phyloP scores from a whole-genome alignment of 2,888 invertebrate species.

The Adineta ricciae region DNA sequence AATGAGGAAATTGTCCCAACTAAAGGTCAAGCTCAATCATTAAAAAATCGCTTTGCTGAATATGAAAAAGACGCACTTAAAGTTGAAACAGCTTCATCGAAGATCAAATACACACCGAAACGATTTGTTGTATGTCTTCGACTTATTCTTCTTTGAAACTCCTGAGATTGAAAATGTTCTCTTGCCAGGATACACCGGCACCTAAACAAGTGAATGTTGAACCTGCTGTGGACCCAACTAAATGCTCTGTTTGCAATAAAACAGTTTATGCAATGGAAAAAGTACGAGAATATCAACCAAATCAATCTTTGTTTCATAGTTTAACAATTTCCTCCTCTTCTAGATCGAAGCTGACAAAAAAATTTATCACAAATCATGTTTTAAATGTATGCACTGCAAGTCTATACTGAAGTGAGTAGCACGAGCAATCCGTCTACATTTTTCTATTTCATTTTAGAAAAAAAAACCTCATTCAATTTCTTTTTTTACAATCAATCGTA shows the following conservation, averaged over 20 bases:
- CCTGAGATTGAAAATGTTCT: not conserved
- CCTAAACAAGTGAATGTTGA: not conserved
- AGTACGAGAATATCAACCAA: conserved; percentile 34
- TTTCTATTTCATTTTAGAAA: not conserved
- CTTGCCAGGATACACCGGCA: conserved; percentile 4
- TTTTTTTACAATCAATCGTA: not conserved
- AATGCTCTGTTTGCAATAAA: conserved; percentile 72
- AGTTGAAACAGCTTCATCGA: conserved; percentile 32
- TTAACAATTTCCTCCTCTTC: not conserved
- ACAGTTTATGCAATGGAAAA: conserved; percentile 93
- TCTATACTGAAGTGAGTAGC: conserved; percentile 72
- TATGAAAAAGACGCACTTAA: conserved; percentile 32
- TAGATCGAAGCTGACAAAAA: conserved; percentile 73
- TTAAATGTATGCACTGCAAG: conserved; percentile 80
- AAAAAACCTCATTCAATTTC: not conserved
- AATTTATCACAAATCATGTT: conserved; percentile 86
- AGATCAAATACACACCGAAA: conserved; percentile 32
- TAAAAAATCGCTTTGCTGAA: conserved; percentile 30
- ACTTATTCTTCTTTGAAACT: no score
- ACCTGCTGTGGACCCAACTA: conserved; percentile 43
- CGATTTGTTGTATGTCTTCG: conserved; percentile 18
- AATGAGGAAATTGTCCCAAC: conserved; percentile 32
- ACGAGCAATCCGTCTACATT: not conserved
- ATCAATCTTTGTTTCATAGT: no score
- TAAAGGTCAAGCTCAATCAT: conserved; percentile 29